Conservation (phyloP, 2,113 vertebrate genomes). For the Excalfactoria chinensis region DNA sequence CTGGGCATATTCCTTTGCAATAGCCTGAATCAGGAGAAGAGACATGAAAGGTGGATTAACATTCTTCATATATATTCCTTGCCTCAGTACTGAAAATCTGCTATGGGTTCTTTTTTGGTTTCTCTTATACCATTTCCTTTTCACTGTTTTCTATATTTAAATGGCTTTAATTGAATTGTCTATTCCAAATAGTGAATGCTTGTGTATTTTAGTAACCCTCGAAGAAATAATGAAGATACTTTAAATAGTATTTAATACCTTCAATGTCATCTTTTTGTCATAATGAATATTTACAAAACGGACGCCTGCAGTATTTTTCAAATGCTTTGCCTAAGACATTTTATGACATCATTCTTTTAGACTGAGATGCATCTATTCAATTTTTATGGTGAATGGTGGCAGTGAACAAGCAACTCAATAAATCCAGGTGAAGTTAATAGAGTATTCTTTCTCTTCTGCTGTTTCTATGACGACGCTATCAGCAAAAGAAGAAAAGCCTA, state of each 20-base stretch:
- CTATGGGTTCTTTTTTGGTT: not conserved
- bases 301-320: not conserved
- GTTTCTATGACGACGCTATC: not conserved
- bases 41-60: not conserved
- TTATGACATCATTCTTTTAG: not conserved
- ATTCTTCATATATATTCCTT: not conserved
- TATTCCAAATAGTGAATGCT: not conserved
- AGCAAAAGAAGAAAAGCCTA: not conserved
- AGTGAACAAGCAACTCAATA: not conserved
- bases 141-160: not conserved
- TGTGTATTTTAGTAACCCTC: not conserved
- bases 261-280: not conserved
- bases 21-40: not conserved
- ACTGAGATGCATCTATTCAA: not conserved
- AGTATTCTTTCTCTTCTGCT: not conserved
- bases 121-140: not conserved
- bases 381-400: not conserved
- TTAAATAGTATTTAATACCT: not conserved
- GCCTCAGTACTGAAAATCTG: not conserved
- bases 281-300: not conserved
- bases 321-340: not conserved
- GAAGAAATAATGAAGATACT: not conserved
- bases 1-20: not conserved
- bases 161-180: not conserved
- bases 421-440: conserved; percentile 1